These are phyloP conservation scores for Drosophila nannoptera DNA, from an alignment of 1,140 invertebrate species.

Conservation along the genomic window DNA sequence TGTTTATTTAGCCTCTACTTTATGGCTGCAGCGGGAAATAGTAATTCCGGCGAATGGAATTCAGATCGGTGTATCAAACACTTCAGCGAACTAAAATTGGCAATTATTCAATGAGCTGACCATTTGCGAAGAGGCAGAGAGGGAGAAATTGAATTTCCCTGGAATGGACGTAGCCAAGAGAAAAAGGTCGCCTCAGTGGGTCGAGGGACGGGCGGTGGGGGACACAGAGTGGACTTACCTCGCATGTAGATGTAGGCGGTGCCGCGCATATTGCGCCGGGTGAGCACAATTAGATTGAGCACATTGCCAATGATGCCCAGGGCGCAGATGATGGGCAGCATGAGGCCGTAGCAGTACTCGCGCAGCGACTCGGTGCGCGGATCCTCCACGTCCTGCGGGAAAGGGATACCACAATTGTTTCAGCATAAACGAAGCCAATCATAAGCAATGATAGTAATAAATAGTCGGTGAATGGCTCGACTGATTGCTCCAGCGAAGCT, in stretches of 20 bases:
- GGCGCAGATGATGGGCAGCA: slow-evolving; percentile 85
- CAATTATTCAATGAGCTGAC: slow-evolving; percentile 44
- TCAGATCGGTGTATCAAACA: slow-evolving; percentile 31
- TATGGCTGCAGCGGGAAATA: not conserved
- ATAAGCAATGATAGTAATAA: slow-evolving; percentile 32
- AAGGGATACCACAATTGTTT: slow-evolving; percentile 8
- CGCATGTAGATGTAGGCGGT: slow-evolving; percentile 89
- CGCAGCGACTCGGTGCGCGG: slow-evolving; percentile 82
- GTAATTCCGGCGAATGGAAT: slow-evolving; percentile 22
- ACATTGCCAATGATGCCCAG: slow-evolving; percentile 87
- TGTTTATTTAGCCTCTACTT: not conserved
- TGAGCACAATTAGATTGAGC: slow-evolving; percentile 86
- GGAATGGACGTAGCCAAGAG: not conserved
- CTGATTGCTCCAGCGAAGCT: too few relatives aligned
- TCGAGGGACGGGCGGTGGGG: not conserved
- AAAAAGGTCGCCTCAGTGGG: not conserved
- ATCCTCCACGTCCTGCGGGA: slow-evolving; percentile 79
- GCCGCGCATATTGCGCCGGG: slow-evolving; percentile 86
- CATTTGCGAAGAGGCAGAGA: slow-evolving; percentile 25
- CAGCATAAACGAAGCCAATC: slow-evolving; percentile 27
- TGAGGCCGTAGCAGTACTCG: slow-evolving; percentile 85
- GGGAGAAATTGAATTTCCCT: slow-evolving; percentile 15
- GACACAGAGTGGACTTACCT: slow-evolving; percentile 80
- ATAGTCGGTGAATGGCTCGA: not conserved
- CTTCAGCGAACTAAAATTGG: slow-evolving; percentile 43